These are phyloP conservation scores for Sepioteuthis lessoniana DNA, from an alignment of 2,888 invertebrate genomes.

Conservation along the genomic window DNA sequence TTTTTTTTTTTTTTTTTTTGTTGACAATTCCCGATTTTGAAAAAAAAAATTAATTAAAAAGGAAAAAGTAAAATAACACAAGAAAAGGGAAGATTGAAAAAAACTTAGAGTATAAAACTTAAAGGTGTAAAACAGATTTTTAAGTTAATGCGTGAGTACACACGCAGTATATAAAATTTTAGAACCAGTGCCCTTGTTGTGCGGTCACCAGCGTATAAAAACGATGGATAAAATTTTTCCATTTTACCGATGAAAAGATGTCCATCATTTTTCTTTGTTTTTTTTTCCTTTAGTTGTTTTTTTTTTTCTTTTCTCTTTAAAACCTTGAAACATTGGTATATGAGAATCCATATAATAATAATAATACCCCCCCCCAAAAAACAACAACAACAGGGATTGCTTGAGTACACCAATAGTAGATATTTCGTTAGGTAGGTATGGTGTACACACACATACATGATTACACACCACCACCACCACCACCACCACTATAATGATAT, in stretches of 20 bases:
- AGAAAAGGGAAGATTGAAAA: neutral
- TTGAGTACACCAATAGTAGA: neutral
- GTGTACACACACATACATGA: neutral
- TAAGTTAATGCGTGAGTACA: too few relatives aligned
- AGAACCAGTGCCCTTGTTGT: neutral
- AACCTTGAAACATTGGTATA: neutral
- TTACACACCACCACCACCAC: neutral
- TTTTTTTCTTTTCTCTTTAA: neutral
- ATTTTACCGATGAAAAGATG: neutral
- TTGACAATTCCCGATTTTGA: neutral
- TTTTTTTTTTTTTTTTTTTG: neutral
- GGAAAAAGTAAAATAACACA: neutral
- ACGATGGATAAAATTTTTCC: neutral
- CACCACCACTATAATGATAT: neutral
- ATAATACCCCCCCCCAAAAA: too few relatives aligned
- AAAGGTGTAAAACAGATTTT: neutral
- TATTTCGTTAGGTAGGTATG: neutral
- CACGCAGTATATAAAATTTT: neutral
- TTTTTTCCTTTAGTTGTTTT: neutral
- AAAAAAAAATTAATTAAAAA: neutral
- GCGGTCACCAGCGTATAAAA: neutral
- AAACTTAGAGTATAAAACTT: neutral
- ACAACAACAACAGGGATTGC: neutral
- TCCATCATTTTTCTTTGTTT: neutral
- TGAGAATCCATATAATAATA: neutral